Base-by-base conservation (phyloP, 2,113 vertebrate species). In the Arenaria interpres region DNA sequence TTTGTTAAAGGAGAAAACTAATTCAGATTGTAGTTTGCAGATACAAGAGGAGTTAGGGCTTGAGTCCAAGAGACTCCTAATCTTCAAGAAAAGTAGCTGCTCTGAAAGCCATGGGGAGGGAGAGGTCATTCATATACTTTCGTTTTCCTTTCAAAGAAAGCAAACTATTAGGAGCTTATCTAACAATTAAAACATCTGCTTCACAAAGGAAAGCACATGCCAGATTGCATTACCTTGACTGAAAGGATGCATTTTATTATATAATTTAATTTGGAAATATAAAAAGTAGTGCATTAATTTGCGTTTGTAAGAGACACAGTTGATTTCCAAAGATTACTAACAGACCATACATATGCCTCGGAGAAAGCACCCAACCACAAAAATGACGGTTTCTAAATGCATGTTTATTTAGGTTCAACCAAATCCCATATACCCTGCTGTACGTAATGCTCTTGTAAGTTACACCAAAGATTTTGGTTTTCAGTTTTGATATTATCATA, bases 1-100 rank as follows among this genome's bases (percentile, higher is more conserved):
- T 96, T 97, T 96, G 63, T 96, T 90, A 90, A 90, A 92, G 93
- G 87, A 96, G 92, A 98, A 93, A 97, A 95, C 57, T 82, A 96
- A 89, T 97, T 96, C 93, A 97, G 78, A 90, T 78, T 94, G 75
- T 79, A 94, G 80, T 85, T 93, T 91, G 74, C 83, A 90, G 92
- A 96, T 96, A 59, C 63, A 92, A 89, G 91, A 91, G 84, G 88
- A 96, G 51, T 37, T 72, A 67, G 64, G 62, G 56, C 86, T 96
- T 73, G 66, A 93, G 90, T 68, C 46, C 80, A 96, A 96, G 67
- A 80, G 75, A 77, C 75, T 94, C 46, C 93, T 93, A 96, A 96
- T 96, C 95, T 96, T 93, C 88, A 88, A 79, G 93, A 80, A 93
- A 93, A 93, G 68, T 86, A 93, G 79, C 57, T 95, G 82, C 56